Base-by-base conservation (phyloP, 2,888 invertebrate species). In the Melangyna quadrimaculata region DNA sequence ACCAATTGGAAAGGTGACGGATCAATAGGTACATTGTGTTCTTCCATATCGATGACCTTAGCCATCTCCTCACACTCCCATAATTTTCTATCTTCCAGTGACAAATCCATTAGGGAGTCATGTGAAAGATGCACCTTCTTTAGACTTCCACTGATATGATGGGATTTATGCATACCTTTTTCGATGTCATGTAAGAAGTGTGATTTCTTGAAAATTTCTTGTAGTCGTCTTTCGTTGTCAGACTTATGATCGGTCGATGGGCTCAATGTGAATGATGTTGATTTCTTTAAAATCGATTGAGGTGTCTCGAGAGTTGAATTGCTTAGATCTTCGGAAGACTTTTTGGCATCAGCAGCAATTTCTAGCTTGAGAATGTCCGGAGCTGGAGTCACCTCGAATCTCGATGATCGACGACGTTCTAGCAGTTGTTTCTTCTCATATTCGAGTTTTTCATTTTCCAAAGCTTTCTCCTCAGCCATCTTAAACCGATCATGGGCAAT, bases 1-100 rank as follows among this genome's bases (percentile, higher is more conserved):
- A 98, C 99, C 4, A 99, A 94, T 90, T 99, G 99, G 93, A 99
- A 99, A 6, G 99, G 99, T 29, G 99, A 98, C 0, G 99, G 98
- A 92, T 99, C 99, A 78, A 99, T 97, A 90, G 96, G 96, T 88
- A 92, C 89, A 82, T 90, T 89, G 8, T 91, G 87, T 59, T 89
- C 89, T 71, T 95, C 93, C 92, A 97, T 95, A 91, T 97, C 96
- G 1, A 97, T 95, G 51, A 95, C 94, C 80, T 95, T 94, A 3
- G 94, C 94, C 95, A 99, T 96, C 92, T 98, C 97, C 86, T 96
- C 95, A 89, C 96, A 95, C 92, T 99, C 99, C 99, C 99, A 99
- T 65, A 94, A 94, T 89, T 96, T 95, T 92, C 98, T 98, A 92
- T 98, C 97, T 89, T 98, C 97, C 0, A 96, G 94, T 0, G 97